Conservation (phyloP, 2,113 vertebrate genomes). For the Corythornis vintsioides region DNA sequence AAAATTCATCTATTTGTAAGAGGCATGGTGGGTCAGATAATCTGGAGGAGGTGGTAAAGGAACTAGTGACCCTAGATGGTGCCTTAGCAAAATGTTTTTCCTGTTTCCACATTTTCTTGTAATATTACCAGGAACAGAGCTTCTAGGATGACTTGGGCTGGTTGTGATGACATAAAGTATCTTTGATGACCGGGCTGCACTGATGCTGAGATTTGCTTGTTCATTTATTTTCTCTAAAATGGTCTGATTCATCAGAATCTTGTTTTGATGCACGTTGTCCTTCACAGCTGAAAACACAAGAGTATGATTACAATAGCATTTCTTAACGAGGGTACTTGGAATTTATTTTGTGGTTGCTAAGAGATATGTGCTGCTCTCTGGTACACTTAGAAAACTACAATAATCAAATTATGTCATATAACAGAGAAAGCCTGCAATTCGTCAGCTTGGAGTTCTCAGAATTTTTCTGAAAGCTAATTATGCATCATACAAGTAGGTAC, state of each 20-base stretch:
- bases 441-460: not conserved
- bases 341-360: not conserved
- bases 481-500: not conserved
- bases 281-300: conserved; percentile 78
- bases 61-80: not conserved
- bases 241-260: conserved; percentile 76
- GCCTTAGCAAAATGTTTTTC: not conserved
- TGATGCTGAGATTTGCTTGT: conserved; percentile 84
- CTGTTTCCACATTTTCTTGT: not conserved
- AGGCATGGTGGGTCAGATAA: not conserved
- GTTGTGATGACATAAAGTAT: conserved; percentile 94
- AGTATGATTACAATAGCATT: not conserved
- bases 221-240: conserved; percentile 80
- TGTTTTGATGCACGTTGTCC: conserved; percentile 70
- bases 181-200: conserved; percentile 83
- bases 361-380: not conserved
- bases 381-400: not conserved
- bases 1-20: not conserved
- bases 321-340: not conserved
- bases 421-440: not conserved
- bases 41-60: not conserved
- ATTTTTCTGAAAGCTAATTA: not conserved
- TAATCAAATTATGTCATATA: not conserved
- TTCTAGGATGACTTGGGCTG: conserved; percentile 88
- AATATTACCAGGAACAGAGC: conserved; percentile 87